Evolutionary conservation across 2,888 invertebrate species (phyloP).

Genomic region (Caenorhabditis sinica): DNA sequence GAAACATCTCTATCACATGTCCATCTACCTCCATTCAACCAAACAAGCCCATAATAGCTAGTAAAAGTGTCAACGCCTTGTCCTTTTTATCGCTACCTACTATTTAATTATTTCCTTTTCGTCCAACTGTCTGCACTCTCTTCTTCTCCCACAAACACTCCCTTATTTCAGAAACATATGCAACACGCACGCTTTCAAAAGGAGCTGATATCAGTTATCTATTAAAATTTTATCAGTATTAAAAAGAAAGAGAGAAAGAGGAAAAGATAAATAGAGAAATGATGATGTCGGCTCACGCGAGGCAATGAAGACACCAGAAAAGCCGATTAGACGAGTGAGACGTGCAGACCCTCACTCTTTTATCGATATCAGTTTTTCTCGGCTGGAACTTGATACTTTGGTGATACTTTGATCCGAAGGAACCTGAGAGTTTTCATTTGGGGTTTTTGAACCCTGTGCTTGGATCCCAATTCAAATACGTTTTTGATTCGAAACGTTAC

Average conservation of each 20-base stretch:
- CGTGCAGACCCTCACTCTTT: slow-evolving; percentile 25
- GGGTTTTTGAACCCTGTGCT: too few species aligned
- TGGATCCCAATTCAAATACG: too few species aligned
- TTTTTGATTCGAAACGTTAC: too few species aligned
- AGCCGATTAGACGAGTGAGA: slow-evolving; percentile 51
- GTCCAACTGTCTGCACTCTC: background rate
- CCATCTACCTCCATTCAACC: background rate
- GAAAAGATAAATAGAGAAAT: slow-evolving; percentile 59
- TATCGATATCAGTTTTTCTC: slow-evolving; percentile 29
- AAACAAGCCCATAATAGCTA: slow-evolving; percentile 33
- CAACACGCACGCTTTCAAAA: slow-evolving; percentile 21
- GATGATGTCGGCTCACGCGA: slow-evolving; percentile 46
- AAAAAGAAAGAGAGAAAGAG: slow-evolving; percentile 19
- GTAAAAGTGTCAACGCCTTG: slow-evolving; percentile 43
- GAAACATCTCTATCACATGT: slow-evolving; percentile 34
- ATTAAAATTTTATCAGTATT: slow-evolving; percentile 44
- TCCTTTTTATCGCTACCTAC: slow-evolving; percentile 41
- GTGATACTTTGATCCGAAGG: slow-evolving; percentile 25
- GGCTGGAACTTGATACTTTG: background rate
- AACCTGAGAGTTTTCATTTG: too few species aligned
- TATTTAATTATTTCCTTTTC: slow-evolving; percentile 24
- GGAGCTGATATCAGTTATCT: slow-evolving; percentile 31
- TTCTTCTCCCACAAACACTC: background rate
- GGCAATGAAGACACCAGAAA: slow-evolving; percentile 29
- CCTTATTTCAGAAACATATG: slow-evolving; percentile 28